Base-by-base conservation (phyloP, 2,888 invertebrate genomes). In the Danaus chrysippus region DNA sequence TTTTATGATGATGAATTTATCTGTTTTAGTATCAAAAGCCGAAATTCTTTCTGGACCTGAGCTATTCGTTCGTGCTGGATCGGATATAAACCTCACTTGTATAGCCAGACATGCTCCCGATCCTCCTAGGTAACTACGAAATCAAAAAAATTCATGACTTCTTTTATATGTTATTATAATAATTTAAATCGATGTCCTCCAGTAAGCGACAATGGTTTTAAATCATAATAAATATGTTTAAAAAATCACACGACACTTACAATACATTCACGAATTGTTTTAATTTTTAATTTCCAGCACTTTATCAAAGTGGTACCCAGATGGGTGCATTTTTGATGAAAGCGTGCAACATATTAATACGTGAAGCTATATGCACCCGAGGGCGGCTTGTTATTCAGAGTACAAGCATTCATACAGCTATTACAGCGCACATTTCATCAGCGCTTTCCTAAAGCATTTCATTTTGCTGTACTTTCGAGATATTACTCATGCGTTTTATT, bases 71-170 rank as follows among this genome's bases (percentile, higher is more conserved):
- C 95, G 96, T 76, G 96, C 96, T 73, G 97, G 97, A 65, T 96
- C 96, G 73, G 96, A 97, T 89, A 96, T 97, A 84, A 97, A 97
- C 91, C 92, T 97, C 78, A 97, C 96, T 71, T 97, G 97, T 90
- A 93, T 96, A 76, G 96, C 96, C 53, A 92, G 95, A 68, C 95
- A 96, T 84, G 95, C 95, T 46, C 95, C 95, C 3, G 95, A 95
- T 76, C 95, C 95, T 43, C 96, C 96, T 59, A 94, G 94, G 90
- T 96, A 93, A 87, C 93, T 42, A 62, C 52, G 76, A 91, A 49
- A 75, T 74, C 75, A 78, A 11, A 9, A 12, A 52, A n/a, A 44
- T 43, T 10, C n/a, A n/a, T n/a, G n/a, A n/a, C n/a, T 43, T 10
- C 43, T 13, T 46, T 46, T 9, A 13, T 46, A 3, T 11, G 11